Base-by-base conservation (phyloP, 2,797 vertebrate genomes). In the Cetoscarus ocellatus region DNA sequence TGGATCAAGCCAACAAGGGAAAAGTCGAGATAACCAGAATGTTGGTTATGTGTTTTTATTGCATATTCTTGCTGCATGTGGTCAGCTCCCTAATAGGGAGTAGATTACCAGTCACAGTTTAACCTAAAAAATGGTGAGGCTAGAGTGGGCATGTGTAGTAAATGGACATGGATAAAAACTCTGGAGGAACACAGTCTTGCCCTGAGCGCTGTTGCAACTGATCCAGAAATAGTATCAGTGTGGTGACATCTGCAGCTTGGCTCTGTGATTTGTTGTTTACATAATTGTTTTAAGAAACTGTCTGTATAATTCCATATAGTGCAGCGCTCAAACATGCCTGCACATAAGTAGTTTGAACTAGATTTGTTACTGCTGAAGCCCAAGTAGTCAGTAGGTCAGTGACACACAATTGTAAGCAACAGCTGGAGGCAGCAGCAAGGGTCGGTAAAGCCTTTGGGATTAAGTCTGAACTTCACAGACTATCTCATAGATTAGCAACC, bases 401-500 rank as follows among this genome's bases (percentile, higher is more conserved):
- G 73, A 65, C 83, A 50, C 78, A 83, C 83, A 79, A 62, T 76
- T 58, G 73, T 17, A 75, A 65, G 79, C 78, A 87, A 90, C 91
- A 91, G 84, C 88, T 91, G 88, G 90, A 88, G 83, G 83, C 77
- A 61, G 73, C 70, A 76, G 77, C 57, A 81, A 79, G 85, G 74
- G 82, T 83, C 68, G 67, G 63, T 89, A 85, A 90, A 81, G 68
- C 85, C 73, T 77, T 34, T 10, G 84, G 85, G 91, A 91, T 93
- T 92, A 91, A 86, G 77, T 73, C 50, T 77, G 70, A 89, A 88
- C 74, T 82, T 80, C 70, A 77, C 77, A 77, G 58, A 86, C 79
- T 90, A 75, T 86, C 85, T 73, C 15, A 4, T 85, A 93, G 91
- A 93, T 92, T 90, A 91, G 80, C 86, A 88, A 85, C 86, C 83